A percentile compares a stretch with the other conserved stretches of the same genome.
Evolutionary conservation across 2,888 invertebrate genomes (phyloP).

Genomic region (Prosapia bicincta): DNA sequence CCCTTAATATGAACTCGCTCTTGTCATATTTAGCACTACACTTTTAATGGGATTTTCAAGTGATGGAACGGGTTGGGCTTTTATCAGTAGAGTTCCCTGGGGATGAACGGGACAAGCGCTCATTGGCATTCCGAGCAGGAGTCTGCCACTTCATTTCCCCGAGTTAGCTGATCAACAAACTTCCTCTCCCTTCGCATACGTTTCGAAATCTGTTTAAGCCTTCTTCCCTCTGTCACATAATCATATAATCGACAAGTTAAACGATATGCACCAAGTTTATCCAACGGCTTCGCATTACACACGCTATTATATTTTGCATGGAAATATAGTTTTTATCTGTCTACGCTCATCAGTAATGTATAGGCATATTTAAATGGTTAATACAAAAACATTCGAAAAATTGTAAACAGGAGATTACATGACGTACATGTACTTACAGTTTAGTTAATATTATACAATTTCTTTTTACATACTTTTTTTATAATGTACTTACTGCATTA

Average conservation of each 20-base stretch:
- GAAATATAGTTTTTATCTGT: too few species aligned
- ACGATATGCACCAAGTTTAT: too few species aligned
- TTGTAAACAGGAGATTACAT: too few species aligned
- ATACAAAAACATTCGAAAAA: too few species aligned
- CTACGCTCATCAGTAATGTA: too few species aligned
- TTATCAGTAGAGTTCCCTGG: conserved; percentile 1
- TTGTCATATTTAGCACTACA: background rate
- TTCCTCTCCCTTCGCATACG: conserved; percentile 12
- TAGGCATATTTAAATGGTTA: too few species aligned
- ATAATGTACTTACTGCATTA: too few species aligned
- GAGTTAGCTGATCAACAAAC: conserved; percentile 32
- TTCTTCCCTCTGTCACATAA: background rate
- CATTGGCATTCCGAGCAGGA: conserved; percentile 31
- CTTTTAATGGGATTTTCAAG: conserved; percentile 15
- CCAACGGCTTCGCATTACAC: too few species aligned
- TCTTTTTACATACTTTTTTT: too few species aligned
- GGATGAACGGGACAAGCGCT: conserved; percentile 8
- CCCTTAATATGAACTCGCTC: conserved; percentile 1
- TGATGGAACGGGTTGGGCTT: background rate
- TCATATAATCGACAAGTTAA: background rate
- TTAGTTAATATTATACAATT: too few species aligned
- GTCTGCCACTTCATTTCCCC: conserved; percentile 32
- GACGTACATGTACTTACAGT: too few species aligned
- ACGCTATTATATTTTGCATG: too few species aligned
- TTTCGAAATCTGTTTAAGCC: background rate